Evolutionary conservation across 2,113 vertebrate genomes (phyloP).

Genomic region (Mandrillus leucophaeus): DNA sequence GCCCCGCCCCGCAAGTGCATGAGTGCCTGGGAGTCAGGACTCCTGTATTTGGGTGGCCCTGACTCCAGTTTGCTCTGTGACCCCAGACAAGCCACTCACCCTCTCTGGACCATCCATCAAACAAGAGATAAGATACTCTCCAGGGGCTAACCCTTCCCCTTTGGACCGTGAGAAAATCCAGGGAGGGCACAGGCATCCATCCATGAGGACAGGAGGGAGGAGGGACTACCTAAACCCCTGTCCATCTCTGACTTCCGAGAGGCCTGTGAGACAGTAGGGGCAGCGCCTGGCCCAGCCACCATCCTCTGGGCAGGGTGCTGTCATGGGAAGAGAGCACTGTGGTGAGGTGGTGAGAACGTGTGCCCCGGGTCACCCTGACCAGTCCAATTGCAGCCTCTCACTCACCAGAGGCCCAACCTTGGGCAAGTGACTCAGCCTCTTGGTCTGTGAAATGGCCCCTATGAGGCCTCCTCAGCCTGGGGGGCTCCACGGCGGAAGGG

Average conservation of each 20-base stretch:
- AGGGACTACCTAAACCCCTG: not conserved
- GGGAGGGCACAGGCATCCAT: not conserved
- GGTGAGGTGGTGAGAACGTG: not conserved
- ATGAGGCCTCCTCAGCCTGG: too few relatives aligned
- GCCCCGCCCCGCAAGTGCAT: accelerated
- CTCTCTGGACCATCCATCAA: not conserved
- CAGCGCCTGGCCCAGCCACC: accelerated
- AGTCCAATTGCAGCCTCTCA: not conserved
- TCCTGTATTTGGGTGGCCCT: not conserved
- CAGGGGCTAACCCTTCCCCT: not conserved
- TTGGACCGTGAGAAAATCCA: not conserved
- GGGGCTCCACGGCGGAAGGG: not conserved
- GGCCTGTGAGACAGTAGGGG: not conserved
- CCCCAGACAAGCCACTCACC: not conserved
- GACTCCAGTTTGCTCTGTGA: not conserved
- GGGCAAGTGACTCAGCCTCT: not conserved
- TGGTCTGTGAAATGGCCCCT: not conserved
- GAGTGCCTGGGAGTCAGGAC: not conserved
- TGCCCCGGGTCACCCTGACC: not conserved
- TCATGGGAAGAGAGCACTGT: not conserved
- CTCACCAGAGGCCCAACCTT: not conserved
- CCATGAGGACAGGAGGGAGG: not conserved
- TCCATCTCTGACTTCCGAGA: not conserved
- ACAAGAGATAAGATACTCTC: not conserved
- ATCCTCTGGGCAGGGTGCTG: not conserved